Percentiles rank a stretch among this genome's conserved stretches.
Conservation (phyloP, 2,888 invertebrate genomes). For the Drosophila buzzatii region DNA sequence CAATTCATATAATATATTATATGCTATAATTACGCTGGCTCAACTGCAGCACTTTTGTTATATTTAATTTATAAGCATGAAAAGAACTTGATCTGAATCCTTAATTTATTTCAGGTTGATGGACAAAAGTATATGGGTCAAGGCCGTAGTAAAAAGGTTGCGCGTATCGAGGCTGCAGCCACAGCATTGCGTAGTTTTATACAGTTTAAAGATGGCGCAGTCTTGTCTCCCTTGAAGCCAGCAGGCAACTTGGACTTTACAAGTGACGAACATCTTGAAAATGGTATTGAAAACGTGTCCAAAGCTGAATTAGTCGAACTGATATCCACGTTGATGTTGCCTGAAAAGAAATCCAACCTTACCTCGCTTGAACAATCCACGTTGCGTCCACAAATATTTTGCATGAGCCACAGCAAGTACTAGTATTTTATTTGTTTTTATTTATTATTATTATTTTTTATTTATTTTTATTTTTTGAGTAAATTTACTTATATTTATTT, state of each 20-base stretch:
- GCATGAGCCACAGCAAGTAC: constrained; percentile 85
- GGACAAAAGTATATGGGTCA: constrained; percentile 87
- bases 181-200: constrained; percentile 87
- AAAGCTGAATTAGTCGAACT: constrained; percentile 75
- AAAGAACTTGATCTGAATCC: neutral
- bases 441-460: constrained; percentile 47
- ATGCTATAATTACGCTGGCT: no score
- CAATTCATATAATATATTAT: neutral
- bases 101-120: constrained; percentile 84
- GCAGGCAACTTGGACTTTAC: constrained; percentile 86
- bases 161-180: constrained; percentile 87
- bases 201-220: constrained; percentile 86
- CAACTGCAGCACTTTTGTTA: neutral
- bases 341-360: constrained; percentile 74
- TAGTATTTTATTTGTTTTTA: constrained; percentile 75
- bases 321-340: constrained; percentile 80
- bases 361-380: constrained; percentile 74
- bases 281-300: constrained; percentile 82
- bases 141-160: constrained; percentile 87
- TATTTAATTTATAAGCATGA: neutral
- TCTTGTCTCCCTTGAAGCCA: constrained; percentile 83
- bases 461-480: constrained; percentile 12
- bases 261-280: constrained; percentile 86
- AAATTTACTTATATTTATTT: constrained; percentile 37
- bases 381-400: constrained; percentile 78